Base-by-base conservation (phyloP, 2,797 vertebrate species). In the Urosaurus nigricauda region DNA sequence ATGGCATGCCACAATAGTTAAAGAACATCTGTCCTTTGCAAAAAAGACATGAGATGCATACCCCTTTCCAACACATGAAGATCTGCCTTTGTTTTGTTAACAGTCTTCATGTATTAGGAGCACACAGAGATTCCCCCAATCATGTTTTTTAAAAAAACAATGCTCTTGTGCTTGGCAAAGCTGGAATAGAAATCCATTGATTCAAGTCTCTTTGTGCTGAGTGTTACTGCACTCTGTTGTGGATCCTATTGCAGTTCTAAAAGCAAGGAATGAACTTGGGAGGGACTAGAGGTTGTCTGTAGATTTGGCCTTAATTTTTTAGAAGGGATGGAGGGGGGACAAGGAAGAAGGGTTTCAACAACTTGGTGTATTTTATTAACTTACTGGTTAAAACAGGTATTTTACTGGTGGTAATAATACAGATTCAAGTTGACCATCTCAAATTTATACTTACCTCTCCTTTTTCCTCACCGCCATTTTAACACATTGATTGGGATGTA, bases 331-430 rank as follows among this genome's bases (percentile, higher is more conserved):
- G 91, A 78, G 93, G 83, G 8, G 8, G 2, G 43, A 43, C 43
- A 88, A 92, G 85, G 60, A 90, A 85, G 87, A 81, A 0, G 63
- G 90, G 93, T 71, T 70, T 90, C 92, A 84, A 82, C 43, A 74
- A 92, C 90, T 93, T 88, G 87, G n/a, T 90, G 12, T 90, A 32
- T 85, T 93, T 88, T 85, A 91, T 73, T 43, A 29, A 84, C 78
- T 91, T 3, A 40, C 51, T 93, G 71, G 32, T 93, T 95, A 95
- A 96, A 96, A 94, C 94, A 95, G 95, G 95, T 96, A 96, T 96
- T 95, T 94, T 95, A 93, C 94, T 90, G 92, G 17, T 40, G 51
- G n/a, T 88, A 86, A 88, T 92, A 89, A 93, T 68, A 68, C 29
- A 91, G 91, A 82, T 88, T 85, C 90, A 92, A 84, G 90, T 90